These are phyloP conservation scores for Allygus modestus DNA, from an alignment of 2,888 invertebrate species.

Conservation along the genomic window DNA sequence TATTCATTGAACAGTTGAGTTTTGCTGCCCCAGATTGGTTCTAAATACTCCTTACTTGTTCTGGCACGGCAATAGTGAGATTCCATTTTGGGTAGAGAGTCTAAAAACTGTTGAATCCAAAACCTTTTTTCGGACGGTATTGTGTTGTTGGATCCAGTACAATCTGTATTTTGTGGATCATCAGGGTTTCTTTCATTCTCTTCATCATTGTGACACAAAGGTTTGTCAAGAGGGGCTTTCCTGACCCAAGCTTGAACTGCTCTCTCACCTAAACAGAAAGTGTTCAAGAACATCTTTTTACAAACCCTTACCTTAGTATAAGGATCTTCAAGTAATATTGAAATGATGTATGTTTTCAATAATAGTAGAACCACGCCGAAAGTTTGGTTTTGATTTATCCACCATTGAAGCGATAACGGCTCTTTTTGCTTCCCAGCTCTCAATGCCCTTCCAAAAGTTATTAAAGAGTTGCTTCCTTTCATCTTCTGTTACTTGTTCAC, in stretches of 20 bases:
- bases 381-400: constrained; percentile 58
- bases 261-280: constrained; percentile 57
- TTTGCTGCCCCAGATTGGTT: constrained; percentile 57
- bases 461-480: constrained; percentile 55
- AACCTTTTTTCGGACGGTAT: constrained; percentile 52
- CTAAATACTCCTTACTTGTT: constrained; percentile 55
- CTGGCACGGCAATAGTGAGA: too few relatives aligned
- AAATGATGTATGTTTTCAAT: constrained; percentile 54
- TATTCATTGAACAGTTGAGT: constrained; percentile 57
- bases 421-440: constrained; percentile 56
- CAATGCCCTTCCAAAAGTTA: constrained; percentile 56
- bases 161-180: background rate
- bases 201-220: constrained; percentile 39
- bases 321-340: too few relatives aligned
- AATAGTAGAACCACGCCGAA: constrained; percentile 38
- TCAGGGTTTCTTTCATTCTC: constrained; percentile 11
- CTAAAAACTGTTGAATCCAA: constrained; percentile 36
- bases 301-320: constrained; percentile 52
- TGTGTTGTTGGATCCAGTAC: background rate
- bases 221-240: constrained; percentile 47
- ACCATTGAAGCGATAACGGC: constrained; percentile 47
- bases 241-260: constrained; percentile 53
- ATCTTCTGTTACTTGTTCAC: constrained; percentile 44
- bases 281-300: constrained; percentile 60
- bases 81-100: constrained; percentile 58